phyloP scores from a whole-genome alignment of 2,888 invertebrate species.

The Leptopilina drosophilae region DNA sequence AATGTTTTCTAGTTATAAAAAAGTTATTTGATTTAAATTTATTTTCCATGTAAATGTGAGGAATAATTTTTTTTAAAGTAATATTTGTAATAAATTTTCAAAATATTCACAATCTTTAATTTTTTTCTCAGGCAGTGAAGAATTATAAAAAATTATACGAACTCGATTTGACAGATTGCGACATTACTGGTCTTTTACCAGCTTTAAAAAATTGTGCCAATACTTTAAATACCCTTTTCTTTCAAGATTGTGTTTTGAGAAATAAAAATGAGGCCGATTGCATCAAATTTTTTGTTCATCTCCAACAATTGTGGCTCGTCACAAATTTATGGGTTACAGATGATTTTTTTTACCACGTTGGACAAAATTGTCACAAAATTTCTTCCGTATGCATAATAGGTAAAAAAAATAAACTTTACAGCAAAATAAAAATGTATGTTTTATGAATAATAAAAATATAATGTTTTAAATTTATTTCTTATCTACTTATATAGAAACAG shows the following conservation, averaged over 20 bases:
- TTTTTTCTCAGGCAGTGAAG: neutral
- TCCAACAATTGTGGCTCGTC: conserved; percentile 29
- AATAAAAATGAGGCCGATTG: conserved; percentile 1
- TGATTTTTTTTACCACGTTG: neutral
- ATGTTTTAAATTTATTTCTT: neutral
- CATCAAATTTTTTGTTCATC: conserved; percentile 26
- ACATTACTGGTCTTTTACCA: conserved; percentile 29
- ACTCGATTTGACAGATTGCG: conserved; percentile 23
- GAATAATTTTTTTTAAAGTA: too few species aligned
- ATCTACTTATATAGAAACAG: too few species aligned
- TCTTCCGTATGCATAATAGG: conserved; percentile 28
- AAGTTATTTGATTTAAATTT: too few species aligned
- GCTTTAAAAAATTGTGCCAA: conserved; percentile 31
- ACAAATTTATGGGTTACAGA: conserved; percentile 24
- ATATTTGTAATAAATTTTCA: too few species aligned
- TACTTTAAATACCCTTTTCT: conserved; percentile 24
- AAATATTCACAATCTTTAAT: too few species aligned
- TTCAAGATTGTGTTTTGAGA: conserved; percentile 28
- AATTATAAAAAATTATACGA: conserved; percentile 34
- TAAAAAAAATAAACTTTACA: neutral
- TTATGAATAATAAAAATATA: neutral
- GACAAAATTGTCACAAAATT: conserved; percentile 21
- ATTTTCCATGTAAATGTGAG: too few species aligned
- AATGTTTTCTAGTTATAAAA: too few species aligned
- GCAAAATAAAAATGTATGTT: neutral